These are phyloP conservation scores for Ophion obscuratus DNA, from an alignment of 2,888 invertebrate genomes.

Conservation along the genomic window DNA sequence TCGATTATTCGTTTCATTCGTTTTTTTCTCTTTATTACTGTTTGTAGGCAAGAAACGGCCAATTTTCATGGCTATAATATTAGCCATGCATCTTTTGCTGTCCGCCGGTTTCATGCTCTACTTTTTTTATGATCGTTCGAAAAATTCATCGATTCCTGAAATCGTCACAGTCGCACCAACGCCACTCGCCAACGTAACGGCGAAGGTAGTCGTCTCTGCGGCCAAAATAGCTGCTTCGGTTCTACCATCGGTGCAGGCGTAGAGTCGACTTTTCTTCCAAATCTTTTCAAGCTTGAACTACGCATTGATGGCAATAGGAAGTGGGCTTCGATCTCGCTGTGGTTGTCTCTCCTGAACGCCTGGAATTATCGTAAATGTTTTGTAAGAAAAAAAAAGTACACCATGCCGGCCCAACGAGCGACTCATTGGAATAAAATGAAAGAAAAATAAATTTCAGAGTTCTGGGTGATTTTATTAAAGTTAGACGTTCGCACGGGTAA, in stretches of 20 bases:
- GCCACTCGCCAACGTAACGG: conserved; percentile 31
- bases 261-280: conserved; percentile 18
- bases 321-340: background rate
- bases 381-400: conserved; percentile 12
- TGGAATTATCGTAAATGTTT: conserved; percentile 3
- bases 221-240: conserved; percentile 30
- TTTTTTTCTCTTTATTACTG: conserved; percentile 34
- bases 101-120: conserved; percentile 95
- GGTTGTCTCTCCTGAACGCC: background rate
- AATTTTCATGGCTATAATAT: conserved; percentile 88
- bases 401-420: background rate
- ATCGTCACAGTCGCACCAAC: conserved; percentile 7
- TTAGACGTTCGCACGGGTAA: conserved; percentile 69
- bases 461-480: conserved; percentile 76
- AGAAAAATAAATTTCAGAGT: conserved; percentile 18
- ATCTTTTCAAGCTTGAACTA: background rate
- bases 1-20: conserved; percentile 18
- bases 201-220: conserved; percentile 28
- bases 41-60: conserved; percentile 86
- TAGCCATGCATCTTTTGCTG: conserved; percentile 91
- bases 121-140: conserved; percentile 89
- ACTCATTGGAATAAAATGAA: conserved; percentile 17
- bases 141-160: conserved; percentile 3
- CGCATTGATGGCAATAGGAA: background rate
- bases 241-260: conserved; percentile 13